phyloP scores from a whole-genome alignment of 2,113 vertebrate species.

The Crotalus tigris region DNA sequence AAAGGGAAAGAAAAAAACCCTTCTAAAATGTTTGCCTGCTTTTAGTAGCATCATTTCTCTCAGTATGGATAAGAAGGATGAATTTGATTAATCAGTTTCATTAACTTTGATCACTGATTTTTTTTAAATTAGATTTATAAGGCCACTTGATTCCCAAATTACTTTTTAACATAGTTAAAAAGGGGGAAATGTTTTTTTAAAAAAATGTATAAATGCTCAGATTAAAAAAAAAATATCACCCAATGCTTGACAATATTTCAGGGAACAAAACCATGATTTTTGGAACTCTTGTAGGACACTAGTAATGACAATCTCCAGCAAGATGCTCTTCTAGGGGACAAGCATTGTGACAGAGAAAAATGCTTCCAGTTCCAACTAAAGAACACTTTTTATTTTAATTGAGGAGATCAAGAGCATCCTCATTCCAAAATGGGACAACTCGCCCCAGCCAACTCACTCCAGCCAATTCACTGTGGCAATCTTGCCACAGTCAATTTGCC shows the following conservation, averaged over 20 bases:
- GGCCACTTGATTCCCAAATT: neutral
- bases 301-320: neutral
- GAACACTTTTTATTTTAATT: neutral
- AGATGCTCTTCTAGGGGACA: neutral
- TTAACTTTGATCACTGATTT: neutral
- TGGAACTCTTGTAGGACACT: neutral
- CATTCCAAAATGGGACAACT: neutral
- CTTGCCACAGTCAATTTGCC: no score
- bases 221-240: neutral
- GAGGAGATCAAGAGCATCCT: neutral
- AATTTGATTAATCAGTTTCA: no score
- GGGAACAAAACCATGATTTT: neutral
- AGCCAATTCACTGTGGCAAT: no score
- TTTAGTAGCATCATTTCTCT: no score
- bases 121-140: neutral
- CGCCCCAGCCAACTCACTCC: no score
- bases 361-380: neutral
- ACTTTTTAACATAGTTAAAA: neutral
- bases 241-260: neutral
- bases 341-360: neutral
- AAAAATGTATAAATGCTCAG: neutral
- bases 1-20: no score
- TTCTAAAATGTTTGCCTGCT: no score
- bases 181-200: neutral
- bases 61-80: no score